Percentiles rank a stretch among this genome's conserved stretches.
Conservation (phyloP, 2,797 vertebrate species). For the Ctenopoma kingsleyae region DNA sequence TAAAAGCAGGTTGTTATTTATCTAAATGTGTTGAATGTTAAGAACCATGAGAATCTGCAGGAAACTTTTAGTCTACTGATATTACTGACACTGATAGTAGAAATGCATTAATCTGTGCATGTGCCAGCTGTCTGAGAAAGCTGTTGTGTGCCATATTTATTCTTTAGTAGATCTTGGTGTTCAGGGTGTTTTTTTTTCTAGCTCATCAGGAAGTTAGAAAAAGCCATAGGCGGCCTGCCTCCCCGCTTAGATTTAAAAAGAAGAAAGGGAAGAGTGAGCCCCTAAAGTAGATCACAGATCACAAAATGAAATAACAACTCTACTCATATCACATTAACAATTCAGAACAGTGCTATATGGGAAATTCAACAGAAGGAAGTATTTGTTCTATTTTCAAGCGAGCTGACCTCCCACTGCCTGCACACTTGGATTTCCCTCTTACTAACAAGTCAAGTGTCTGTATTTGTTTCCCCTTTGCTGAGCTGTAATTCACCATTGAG, state of each 20-base stretch:
- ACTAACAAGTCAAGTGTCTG: slow-evolving; percentile 39
- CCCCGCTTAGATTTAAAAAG: slow-evolving; percentile 36
- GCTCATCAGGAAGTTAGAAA: slow-evolving; percentile 58
- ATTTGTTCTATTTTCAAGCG: slow-evolving; percentile 54
- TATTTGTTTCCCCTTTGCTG: slow-evolving; percentile 45
- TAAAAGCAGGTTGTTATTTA: not conserved
- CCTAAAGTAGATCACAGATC: slow-evolving; percentile 32
- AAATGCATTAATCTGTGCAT: not conserved
- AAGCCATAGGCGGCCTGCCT: slow-evolving; percentile 43
- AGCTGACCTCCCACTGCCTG: slow-evolving; percentile 55
- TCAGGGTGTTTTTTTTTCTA: not conserved
- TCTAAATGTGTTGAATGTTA: not conserved
- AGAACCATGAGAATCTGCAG: slow-evolving; percentile 22
- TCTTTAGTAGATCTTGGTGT: slow-evolving; percentile 17
- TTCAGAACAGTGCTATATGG: slow-evolving; percentile 43
- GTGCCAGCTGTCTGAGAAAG: slow-evolving; percentile 11
- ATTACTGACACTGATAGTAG: not conserved
- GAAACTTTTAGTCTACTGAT: not conserved
- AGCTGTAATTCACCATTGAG: slow-evolving; percentile 52
- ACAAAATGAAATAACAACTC: slow-evolving; percentile 49
- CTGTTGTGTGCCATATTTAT: slow-evolving; percentile 7
- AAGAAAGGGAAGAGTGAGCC: slow-evolving; percentile 28
- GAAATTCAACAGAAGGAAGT: slow-evolving; percentile 44
- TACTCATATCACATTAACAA: slow-evolving; percentile 52
- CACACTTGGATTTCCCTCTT: slow-evolving; percentile 43